A percentile compares a stretch with the other conserved stretches of the same genome.
Conservation (phyloP, 2,888 invertebrate species). For the Anorthoa munda region DNA sequence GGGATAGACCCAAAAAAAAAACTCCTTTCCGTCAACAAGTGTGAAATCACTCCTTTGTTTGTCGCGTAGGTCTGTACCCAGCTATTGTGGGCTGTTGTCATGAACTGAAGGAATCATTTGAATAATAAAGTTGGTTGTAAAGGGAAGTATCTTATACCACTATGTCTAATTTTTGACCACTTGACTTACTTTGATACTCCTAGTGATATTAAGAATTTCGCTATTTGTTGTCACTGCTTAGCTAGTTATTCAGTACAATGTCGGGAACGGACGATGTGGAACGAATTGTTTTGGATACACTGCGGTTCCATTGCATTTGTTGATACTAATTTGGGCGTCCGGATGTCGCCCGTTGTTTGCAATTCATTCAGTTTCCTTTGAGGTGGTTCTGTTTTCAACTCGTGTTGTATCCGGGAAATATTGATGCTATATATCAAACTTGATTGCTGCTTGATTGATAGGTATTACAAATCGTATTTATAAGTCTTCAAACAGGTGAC, state of each 20-base stretch:
- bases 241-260: constrained; percentile 19
- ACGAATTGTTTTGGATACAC: constrained; percentile 54
- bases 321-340: constrained; percentile 50
- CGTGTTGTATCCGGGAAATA: constrained; percentile 15
- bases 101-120: no score
- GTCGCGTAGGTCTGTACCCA: background rate
- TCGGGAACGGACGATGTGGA: constrained; percentile 22
- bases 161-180: background rate
- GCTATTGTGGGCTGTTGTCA: background rate
- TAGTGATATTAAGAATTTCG: background rate
- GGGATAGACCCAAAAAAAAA: no score
- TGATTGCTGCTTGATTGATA: background rate
- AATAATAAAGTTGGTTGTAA: no score
- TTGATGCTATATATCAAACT: constrained; percentile 2
- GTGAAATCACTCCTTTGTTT: background rate
- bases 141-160: no score
- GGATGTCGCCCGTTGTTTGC: constrained; percentile 56
- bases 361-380: constrained; percentile 45
- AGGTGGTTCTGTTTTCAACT: constrained; percentile 16
- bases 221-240: background rate
- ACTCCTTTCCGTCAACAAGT: background rate
- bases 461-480: background rate
- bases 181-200: no score
- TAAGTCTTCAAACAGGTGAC: background rate
- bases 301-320: constrained; percentile 47